A percentile compares a stretch with the other conserved stretches of the same genome.
Evolutionary conservation across 2,113 vertebrate species (phyloP).

Genomic region (Oenanthe oenanthe): DNA sequence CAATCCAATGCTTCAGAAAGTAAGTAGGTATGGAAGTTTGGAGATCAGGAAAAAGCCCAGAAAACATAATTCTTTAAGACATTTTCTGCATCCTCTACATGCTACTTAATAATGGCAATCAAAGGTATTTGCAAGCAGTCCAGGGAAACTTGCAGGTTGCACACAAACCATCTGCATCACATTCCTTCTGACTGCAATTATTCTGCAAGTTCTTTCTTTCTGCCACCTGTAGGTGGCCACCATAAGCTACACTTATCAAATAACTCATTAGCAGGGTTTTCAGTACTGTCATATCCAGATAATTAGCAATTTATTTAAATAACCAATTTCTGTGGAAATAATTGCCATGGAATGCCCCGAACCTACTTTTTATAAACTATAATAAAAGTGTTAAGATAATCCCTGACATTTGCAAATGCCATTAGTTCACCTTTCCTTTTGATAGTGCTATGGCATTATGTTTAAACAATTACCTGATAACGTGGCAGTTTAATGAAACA

Average conservation of each 20-base stretch:
- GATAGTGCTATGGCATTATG: constrained; percentile 83
- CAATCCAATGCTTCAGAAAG: background rate
- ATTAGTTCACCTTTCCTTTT: constrained; percentile 89
- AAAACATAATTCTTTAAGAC: background rate
- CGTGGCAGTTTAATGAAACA: constrained; percentile 78
- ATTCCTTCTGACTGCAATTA: background rate
- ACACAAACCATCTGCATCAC: background rate
- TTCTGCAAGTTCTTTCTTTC: constrained; percentile 63
- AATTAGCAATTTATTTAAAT: constrained; percentile 88
- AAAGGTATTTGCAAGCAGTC: background rate
- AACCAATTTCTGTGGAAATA: constrained; percentile 85
- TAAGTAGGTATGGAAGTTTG: background rate
- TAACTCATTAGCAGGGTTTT: constrained; percentile 79
- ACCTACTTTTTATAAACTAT: constrained; percentile 86
- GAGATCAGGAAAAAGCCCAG: background rate
- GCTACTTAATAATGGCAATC: background rate
- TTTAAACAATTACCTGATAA: constrained; percentile 88
- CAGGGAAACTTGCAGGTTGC: background rate
- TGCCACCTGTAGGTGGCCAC: constrained; percentile 84
- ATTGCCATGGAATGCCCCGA: constrained; percentile 82
- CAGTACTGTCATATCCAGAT: constrained; percentile 82
- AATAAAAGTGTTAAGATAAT: constrained; percentile 91
- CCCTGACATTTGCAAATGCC: constrained; percentile 92
- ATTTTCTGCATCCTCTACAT: background rate
- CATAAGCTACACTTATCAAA: constrained; percentile 77